Evolutionary conservation across 2,888 invertebrate species (phyloP).

Genomic region (Mechanitis mazaeus): DNA sequence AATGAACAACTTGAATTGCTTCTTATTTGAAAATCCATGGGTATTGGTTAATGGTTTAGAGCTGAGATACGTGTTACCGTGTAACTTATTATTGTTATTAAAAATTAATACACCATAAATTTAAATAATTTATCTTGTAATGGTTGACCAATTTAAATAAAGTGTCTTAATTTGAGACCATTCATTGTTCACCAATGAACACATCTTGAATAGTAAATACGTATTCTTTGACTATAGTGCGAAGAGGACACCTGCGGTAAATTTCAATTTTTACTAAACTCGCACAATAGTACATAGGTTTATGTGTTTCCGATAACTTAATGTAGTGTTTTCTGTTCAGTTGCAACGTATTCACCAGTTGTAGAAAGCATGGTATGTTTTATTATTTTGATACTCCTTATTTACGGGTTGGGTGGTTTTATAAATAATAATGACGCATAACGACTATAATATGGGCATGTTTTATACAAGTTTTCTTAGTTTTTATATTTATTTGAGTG

Average conservation of each 20-base stretch:
- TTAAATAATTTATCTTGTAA: too few relatives aligned
- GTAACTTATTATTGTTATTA: background rate
- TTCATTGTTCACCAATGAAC: background rate
- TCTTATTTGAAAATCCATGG: background rate
- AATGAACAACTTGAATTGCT: background rate
- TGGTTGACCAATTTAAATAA: background rate
- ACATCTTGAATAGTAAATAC: background rate
- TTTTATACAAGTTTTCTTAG: background rate
- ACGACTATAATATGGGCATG: slow-evolving; percentile 8
- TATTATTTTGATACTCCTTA: slow-evolving; percentile 19
- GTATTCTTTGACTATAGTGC: slow-evolving; percentile 2
- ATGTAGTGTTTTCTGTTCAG: slow-evolving; percentile 13
- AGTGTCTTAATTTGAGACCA: too few relatives aligned
- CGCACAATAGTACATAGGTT: slow-evolving; percentile 5
- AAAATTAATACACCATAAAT: too few relatives aligned
- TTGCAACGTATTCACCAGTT: slow-evolving; percentile 15
- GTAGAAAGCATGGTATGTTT: slow-evolving; percentile 22
- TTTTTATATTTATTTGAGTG: background rate
- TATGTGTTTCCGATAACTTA: slow-evolving; percentile 8
- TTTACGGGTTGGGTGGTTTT: slow-evolving; percentile 32
- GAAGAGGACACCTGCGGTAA: slow-evolving; percentile 2
- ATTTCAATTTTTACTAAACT: slow-evolving; percentile 1
- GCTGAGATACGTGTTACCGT: background rate
- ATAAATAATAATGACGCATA: slow-evolving; percentile 55
- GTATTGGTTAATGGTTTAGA: background rate